Evolutionary conservation across 2,888 invertebrate species (phyloP), one percentile per base, ranked within the genome.

Genomic region (Ennomos quercinarius): DNA sequence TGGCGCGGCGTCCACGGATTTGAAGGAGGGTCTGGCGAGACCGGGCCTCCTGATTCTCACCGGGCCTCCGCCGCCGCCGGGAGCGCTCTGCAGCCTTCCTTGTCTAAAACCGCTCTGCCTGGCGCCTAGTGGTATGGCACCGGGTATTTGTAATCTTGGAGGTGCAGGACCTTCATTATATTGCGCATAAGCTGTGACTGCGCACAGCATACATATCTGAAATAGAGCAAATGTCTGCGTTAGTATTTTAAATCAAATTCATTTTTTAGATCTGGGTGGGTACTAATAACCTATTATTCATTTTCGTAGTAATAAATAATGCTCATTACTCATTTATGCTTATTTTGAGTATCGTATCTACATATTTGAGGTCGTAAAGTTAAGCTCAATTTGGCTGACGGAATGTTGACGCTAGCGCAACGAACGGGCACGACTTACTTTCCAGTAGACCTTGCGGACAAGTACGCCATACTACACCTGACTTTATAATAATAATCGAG

Each of bases 111-210:
- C 93, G 48, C 83, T 87, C 77, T 79, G 89, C 57, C 87, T 75
- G 11, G 80, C 81, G 13, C 91, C 91, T 44, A 94, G 48, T 9
- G 89, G 83, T 17, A 94, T 76, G 1, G 95, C 95, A 42, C 96
- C 96, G 0, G 95, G 95, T 66, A 96, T 95, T 72, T 90, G 92
- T 12, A 95, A 83, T 72, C 96, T 88, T 10, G 93, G 95, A n/a
- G 96, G 95, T 55, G 91, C 75, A 68, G 95, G 95, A 47, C 86
- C 83, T 70, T 91, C 90, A 83, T 91, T 89, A 83, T 85, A 91
- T 81, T 93, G 93, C 59, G 93, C 93, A 74, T 90, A 89, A 60
- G 78, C 91, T 83, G 94, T 93, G 70, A 93, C 93, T 67, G 84
- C 84, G 77, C 89, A 92, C 83, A 91, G 86, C 82, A 86, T 83